Evolutionary conservation across 2,888 invertebrate species (phyloP).

Genomic region (Lagria hirta): DNA sequence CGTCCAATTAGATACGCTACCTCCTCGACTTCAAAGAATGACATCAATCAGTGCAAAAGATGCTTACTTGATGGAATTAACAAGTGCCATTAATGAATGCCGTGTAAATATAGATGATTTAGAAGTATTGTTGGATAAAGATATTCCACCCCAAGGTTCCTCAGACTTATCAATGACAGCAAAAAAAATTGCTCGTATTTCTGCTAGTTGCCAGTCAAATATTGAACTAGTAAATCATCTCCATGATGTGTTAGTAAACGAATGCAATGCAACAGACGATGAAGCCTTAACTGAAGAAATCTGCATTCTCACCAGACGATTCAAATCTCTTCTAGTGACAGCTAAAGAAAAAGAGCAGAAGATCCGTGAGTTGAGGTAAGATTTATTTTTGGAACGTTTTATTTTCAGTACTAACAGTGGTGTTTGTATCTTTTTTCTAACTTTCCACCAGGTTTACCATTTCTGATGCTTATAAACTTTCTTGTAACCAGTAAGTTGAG

Average conservation of each 20-base stretch:
- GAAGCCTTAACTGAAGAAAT: constrained; percentile 69
- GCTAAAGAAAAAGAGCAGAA: constrained; percentile 76
- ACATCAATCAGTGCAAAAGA: constrained; percentile 79
- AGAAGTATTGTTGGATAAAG: constrained; percentile 64
- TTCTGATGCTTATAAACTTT: constrained; percentile 60
- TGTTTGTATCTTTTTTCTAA: constrained; percentile 43
- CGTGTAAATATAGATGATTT: constrained; percentile 66
- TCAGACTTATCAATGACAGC: constrained; percentile 64
- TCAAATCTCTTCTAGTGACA: constrained; percentile 67
- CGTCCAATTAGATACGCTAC: constrained; percentile 80
- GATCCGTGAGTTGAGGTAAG: constrained; percentile 76
- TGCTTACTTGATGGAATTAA: constrained; percentile 76
- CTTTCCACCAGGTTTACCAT: constrained; percentile 57
- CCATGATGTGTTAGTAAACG: constrained; percentile 70
- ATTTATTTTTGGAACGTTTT: constrained; percentile 22
- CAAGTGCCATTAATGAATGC: constrained; percentile 73
- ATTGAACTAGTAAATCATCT: constrained; percentile 81
- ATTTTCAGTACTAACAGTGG: constrained; percentile 43
- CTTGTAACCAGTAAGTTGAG: constrained; percentile 62
- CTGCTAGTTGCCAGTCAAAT: constrained; percentile 77
- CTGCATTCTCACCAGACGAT: constrained; percentile 65
- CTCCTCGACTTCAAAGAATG: constrained; percentile 58
- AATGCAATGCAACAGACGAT: constrained; percentile 68
- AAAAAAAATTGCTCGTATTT: constrained; percentile 72
- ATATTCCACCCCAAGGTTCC: constrained; percentile 58